Evolutionary conservation across 1,140 invertebrate genomes (phyloP).

Genomic region (Psix sp.): DNA sequence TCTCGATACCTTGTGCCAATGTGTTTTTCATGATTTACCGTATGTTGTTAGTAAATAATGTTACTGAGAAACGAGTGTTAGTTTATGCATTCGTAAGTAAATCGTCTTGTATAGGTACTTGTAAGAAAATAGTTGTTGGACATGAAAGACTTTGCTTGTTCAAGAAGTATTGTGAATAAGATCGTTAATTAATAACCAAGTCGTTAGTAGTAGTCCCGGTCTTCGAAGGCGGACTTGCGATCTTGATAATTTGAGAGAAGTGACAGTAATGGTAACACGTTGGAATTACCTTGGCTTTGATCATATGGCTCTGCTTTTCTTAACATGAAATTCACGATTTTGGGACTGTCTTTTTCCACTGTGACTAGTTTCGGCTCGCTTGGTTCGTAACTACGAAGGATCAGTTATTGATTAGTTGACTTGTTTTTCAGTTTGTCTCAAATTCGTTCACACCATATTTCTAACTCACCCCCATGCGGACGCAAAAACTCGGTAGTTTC

Average conservation of each 20-base stretch:
- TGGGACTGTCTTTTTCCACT: slow-evolving; percentile 68
- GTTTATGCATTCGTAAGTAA: no score
- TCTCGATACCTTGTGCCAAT: slow-evolving; percentile 2
- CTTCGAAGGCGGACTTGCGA: slow-evolving; percentile 48
- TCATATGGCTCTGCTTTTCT: slow-evolving; percentile 57
- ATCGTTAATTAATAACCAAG: slow-evolving; percentile 22
- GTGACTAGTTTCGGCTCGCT: slow-evolving; percentile 69
- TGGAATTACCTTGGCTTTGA: slow-evolving; percentile 71
- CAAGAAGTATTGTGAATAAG: slow-evolving; percentile 1
- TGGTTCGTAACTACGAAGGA: slow-evolving; percentile 68
- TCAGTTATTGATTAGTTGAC: not conserved
- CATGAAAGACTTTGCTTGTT: slow-evolving; percentile 1
- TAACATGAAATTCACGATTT: slow-evolving; percentile 77
- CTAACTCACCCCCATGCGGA: slow-evolving; percentile 81
- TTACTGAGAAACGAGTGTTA: no score
- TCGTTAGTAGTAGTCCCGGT: slow-evolving; percentile 59
- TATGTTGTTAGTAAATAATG: no score
- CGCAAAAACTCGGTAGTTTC: slow-evolving; percentile 85
- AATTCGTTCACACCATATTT: not conserved
- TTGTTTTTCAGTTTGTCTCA: not conserved
- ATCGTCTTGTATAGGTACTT: no score
- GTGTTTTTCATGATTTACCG: no score
- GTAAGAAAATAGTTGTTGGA: not conserved
- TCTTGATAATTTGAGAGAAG: slow-evolving; percentile 57
- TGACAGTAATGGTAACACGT: slow-evolving; percentile 64